Base-by-base conservation (phyloP, 1,140 invertebrate species). In the Papilio polytes region DNA sequence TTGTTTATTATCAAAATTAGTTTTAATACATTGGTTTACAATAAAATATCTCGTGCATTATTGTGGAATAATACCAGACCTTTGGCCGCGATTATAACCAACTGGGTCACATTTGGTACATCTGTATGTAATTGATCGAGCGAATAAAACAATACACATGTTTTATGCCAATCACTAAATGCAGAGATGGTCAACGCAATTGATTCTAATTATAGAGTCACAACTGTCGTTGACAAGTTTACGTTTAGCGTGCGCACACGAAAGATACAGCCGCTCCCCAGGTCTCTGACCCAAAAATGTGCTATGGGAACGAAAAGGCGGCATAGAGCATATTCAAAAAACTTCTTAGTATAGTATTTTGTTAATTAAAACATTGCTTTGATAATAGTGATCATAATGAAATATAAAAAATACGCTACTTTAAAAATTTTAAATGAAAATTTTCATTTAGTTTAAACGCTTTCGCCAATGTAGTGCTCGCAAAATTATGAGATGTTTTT, bases 381-480 rank as follows among this genome's bases (percentile, higher is more conserved):
- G 6, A 41, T 41, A 41, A 41, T 41, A 41, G 7, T 41, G 6
- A 41, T 41, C 8, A 12, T 9, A 63, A 31, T n/a, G 4, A 63
- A 63, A 26, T 10, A 22, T 26, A n/a, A n/a, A n/a, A n/a, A n/a
- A n/a, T n/a, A n/a, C 13, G 31, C 59, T 3, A 3, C 13, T 70
- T 31, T 31, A 36, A n/a, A n/a, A n/a, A 59, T 12, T 3, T 22
- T 3, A 70, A 70, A 26, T 66, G 26, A 66, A 31, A 66, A 15
- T 70, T 2, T 31, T 31, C 26, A 70, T 70, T 70, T 70, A 70
- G 13, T 70, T 63, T 18, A 41, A 41, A 70, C 63, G 63, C 63
- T 70, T 70, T 70, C 63, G 63, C 63, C 63, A 26, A 70, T 70
- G 63, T 70, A 70, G 63, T 70, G 59, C 20, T 70, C 63, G 9